phyloP scores from a whole-genome alignment of 1,140 invertebrate genomes.

The Drosophila fuyamai region DNA sequence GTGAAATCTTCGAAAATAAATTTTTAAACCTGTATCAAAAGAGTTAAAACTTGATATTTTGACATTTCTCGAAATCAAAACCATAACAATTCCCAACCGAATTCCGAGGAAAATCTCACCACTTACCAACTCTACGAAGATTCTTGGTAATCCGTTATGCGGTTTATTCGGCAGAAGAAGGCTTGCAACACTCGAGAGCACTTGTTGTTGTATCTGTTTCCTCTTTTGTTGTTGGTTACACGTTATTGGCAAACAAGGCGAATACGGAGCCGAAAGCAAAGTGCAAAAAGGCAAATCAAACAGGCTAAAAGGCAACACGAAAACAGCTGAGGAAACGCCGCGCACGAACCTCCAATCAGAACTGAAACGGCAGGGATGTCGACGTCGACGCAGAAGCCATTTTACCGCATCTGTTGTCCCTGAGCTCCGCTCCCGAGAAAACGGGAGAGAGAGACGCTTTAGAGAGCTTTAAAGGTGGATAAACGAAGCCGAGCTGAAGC shows the following conservation, averaged over 20 bases:
- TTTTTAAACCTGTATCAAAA: not conserved
- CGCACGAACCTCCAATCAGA: conserved; percentile 82
- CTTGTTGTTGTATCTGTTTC: conserved; percentile 56
- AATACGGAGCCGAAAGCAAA: conserved; percentile 56
- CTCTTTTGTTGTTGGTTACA: conserved; percentile 35
- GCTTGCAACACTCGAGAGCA: conserved; percentile 65
- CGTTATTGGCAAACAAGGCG: conserved; percentile 43
- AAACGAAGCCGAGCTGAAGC: conserved; percentile 27
- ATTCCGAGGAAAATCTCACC: conserved; percentile 14
- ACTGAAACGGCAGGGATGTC: conserved; percentile 78
- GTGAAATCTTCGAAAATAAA: too few relatives aligned
- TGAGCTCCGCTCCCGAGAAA: conserved; percentile 46
- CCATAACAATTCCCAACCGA: not conserved
- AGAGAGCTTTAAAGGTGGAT: conserved; percentile 27
- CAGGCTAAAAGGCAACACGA: conserved; percentile 62
- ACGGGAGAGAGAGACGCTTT: conserved; percentile 10
- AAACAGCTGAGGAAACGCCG: conserved; percentile 75
- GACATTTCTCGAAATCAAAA: conserved; percentile 1
- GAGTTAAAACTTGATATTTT: not conserved
- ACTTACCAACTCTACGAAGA: conserved; percentile 53
- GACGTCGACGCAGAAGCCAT: conserved; percentile 69
- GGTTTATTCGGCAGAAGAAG: conserved; percentile 48
- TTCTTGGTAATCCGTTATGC: conserved; percentile 51
- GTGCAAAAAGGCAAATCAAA: conserved; percentile 44
- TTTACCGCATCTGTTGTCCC: conserved; percentile 61